Conservation (phyloP, 2,888 invertebrate species). For the Cosmorhoe ocellata region DNA sequence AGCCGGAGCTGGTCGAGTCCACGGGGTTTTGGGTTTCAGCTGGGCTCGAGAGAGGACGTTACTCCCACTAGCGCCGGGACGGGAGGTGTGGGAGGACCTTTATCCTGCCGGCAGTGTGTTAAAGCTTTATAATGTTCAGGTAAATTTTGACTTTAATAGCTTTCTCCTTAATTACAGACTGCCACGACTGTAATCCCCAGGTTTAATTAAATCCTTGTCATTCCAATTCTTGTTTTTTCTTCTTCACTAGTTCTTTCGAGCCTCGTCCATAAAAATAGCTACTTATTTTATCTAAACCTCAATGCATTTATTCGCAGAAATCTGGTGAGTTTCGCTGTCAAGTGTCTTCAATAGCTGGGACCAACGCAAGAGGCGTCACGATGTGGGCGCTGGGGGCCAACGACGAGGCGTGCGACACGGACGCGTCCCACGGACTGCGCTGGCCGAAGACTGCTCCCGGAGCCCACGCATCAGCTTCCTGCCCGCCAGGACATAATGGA, state of each 20-base stretch:
- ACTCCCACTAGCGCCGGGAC: slow-evolving; percentile 87
- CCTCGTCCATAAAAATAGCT: too few relatives aligned
- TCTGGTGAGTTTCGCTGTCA: slow-evolving; percentile 90
- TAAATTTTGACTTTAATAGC: slow-evolving; percentile 44
- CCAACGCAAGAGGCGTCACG: slow-evolving; percentile 80
- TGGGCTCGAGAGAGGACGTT: slow-evolving; percentile 91
- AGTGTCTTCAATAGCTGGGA: slow-evolving; percentile 81
- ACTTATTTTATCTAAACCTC: too few relatives aligned
- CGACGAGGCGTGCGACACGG: slow-evolving; percentile 73
- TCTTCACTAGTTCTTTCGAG: too few relatives aligned
- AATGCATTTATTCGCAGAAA: slow-evolving; percentile 75
- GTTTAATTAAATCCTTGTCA: too few relatives aligned
- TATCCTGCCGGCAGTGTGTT: slow-evolving; percentile 92
- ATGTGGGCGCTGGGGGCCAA: slow-evolving; percentile 86
- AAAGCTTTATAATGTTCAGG: slow-evolving; percentile 89
- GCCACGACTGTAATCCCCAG: too few relatives aligned
- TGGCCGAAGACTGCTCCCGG: slow-evolving; percentile 88
- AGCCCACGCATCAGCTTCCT: slow-evolving; percentile 80
- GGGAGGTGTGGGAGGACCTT: slow-evolving; percentile 93
- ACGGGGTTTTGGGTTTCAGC: slow-evolving; percentile 88
- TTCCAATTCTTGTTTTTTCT: too few relatives aligned
- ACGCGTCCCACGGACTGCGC: slow-evolving; percentile 80
- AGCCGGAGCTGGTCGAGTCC: slow-evolving; percentile 84
- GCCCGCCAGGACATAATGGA: slow-evolving; percentile 79
- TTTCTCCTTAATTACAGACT: too few relatives aligned